Base-by-base conservation (phyloP, 2,113 vertebrate species). In the Seriola dumerili region DNA sequence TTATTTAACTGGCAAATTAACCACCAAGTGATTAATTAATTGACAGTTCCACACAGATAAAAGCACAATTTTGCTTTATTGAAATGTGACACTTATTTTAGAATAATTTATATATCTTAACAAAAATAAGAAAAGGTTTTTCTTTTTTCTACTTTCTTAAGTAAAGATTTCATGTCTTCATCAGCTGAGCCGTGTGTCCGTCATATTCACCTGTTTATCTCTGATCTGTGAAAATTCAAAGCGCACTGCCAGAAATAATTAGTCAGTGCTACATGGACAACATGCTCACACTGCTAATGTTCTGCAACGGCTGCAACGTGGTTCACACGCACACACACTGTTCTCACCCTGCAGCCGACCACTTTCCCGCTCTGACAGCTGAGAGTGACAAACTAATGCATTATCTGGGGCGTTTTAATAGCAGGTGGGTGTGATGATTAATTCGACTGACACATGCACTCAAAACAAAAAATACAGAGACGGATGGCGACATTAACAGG, bases 221-320 rank as follows among this genome's bases (percentile, higher is more conserved):
- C 44, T 17, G n/a, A 48, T 10, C 55, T 4, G 88, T 67, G 77
- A 91, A 85, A 88, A 67, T 10, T 66, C 50, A n/a, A 13, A 73
- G 58, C 62, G 2, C 0, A 3, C 58, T 81, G 89, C 79, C 52
- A 84, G 59, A 88, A 77, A 21, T 52, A n/a, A 81, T 38, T 84
- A 36, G 23, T 29, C 46, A 55, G 14, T 61, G 64, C 29, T 44
- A 46, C 5, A 9, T 52, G 42, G 4, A 55, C 52, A 66, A 46
- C 78, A 54, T 36, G 71, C 48, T 52, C 3, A 63, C 36, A 2
- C 19, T 0, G 36, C 42, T 17, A 3, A 17, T 1, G 72, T 5
- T 55, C n/a, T 34, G 32, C 44, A 5, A 44, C 11, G 57, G 17
- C 44, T 46, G 44, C 4, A 50, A 50, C 1, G 16, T 50, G 52